These are phyloP conservation scores for Onychostoma macrolepis DNA, from an alignment of 2,113 vertebrate genomes.

Conservation along the genomic window DNA sequence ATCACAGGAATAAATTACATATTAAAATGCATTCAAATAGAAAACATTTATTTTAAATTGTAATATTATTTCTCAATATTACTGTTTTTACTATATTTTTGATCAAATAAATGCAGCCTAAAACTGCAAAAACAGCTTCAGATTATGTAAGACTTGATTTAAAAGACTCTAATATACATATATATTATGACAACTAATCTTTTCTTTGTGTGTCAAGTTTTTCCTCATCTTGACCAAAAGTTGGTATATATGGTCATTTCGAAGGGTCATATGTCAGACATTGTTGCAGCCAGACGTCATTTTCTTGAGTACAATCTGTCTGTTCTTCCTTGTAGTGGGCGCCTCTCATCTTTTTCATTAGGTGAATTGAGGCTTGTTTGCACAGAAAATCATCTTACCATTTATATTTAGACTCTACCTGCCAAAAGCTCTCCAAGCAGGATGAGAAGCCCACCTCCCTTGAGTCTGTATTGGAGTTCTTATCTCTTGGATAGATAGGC, in stretches of 20 bases:
- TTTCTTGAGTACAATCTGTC: background rate
- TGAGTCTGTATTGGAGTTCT: constrained; percentile 28
- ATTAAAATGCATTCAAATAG: background rate
- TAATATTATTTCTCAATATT: background rate
- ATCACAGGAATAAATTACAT: background rate
- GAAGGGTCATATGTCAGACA: background rate
- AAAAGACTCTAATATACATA: background rate
- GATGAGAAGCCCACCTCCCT: constrained; percentile 24
- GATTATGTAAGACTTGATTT: background rate
- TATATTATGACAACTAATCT: background rate
- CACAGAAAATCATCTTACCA: constrained; percentile 31
- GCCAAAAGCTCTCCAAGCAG: constrained; percentile 44
- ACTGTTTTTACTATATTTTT: background rate
- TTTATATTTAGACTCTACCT: constrained; percentile 22
- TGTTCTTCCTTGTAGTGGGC: background rate
- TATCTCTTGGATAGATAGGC: constrained; percentile 20
- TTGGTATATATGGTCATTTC: background rate
- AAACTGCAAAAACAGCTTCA: background rate
- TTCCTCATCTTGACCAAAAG: background rate
- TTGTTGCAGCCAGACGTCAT: background rate
- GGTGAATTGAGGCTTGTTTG: constrained; percentile 9
- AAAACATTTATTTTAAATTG: background rate
- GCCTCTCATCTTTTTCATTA: background rate
- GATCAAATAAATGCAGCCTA: background rate
- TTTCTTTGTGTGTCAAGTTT: background rate